Conservation (phyloP, 2,888 invertebrate species). For the Cyaniris semiargus region DNA sequence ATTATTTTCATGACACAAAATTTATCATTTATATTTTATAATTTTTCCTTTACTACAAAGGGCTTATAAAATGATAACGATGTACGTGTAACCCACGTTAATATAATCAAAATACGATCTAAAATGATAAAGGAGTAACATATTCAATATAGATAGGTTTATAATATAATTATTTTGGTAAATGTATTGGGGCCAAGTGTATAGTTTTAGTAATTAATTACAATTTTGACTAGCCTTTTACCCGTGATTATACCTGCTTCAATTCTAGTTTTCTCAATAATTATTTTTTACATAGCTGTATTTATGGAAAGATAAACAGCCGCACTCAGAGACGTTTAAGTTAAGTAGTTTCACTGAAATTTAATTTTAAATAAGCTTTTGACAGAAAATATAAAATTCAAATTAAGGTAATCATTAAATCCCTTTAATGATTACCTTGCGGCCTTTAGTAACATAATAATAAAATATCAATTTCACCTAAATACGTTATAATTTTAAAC, state of each 20-base stretch:
- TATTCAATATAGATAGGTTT: neutral
- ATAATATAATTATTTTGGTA: neutral
- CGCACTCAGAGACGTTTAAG: neutral
- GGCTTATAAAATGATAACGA: neutral
- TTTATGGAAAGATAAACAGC: too few relatives aligned
- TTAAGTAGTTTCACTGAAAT: neutral
- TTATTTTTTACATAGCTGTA: too few relatives aligned
- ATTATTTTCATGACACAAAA: neutral
- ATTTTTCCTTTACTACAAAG: neutral
- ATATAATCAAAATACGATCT: neutral
- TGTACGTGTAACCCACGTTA: neutral
- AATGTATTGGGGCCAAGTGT: neutral
- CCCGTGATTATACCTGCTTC: neutral
- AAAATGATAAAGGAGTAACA: neutral
- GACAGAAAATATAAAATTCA: too few relatives aligned
- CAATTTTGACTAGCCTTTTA: neutral
- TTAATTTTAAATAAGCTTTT: too few relatives aligned
- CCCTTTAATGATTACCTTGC: too few relatives aligned
- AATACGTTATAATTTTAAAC: neutral
- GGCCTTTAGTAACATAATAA: too few relatives aligned
- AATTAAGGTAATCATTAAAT: too few relatives aligned
- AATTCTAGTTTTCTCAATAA: neutral
- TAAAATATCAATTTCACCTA: too few relatives aligned
- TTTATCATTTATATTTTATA: neutral
- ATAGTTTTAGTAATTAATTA: neutral